phyloP scores from a whole-genome alignment of 2,888 invertebrate genomes.

The Helleia helle region DNA sequence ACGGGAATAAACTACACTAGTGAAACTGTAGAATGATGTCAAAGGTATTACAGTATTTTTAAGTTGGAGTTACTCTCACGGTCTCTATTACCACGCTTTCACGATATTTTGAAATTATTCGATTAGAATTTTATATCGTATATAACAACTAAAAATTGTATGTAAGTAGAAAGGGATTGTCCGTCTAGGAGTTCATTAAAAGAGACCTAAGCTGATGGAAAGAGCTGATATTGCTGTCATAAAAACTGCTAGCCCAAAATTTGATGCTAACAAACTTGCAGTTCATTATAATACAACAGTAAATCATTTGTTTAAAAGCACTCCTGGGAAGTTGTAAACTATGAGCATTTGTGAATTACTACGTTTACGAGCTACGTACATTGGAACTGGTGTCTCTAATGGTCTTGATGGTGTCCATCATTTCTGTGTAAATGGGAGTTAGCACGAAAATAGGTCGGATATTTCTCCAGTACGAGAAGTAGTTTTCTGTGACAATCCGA shows the following conservation, averaged over 20 bases:
- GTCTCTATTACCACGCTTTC: too few relatives aligned
- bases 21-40: too few relatives aligned
- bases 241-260: neutral
- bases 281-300: slow-evolving; percentile 3
- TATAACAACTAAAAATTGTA: too few relatives aligned
- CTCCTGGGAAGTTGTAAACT: slow-evolving; percentile 5
- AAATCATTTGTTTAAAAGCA: slow-evolving; percentile 8
- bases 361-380: slow-evolving; percentile 17
- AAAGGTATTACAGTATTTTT: too few relatives aligned
- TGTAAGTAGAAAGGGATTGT: too few relatives aligned
- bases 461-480: slow-evolving; percentile 33
- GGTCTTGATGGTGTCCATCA: slow-evolving; percentile 26
- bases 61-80: too few relatives aligned
- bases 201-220: too few relatives aligned
- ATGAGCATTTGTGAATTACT: slow-evolving; percentile 7
- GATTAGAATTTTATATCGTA: too few relatives aligned
- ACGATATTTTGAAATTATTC: too few relatives aligned
- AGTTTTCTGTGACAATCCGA: slow-evolving; percentile 26
- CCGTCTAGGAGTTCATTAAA: too few relatives aligned
- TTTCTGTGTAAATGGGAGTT: slow-evolving; percentile 27
- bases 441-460: slow-evolving; percentile 25
- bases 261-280: neutral
- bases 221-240: neutral
- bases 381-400: slow-evolving; percentile 24
- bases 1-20: too few relatives aligned